phyloP scores from a whole-genome alignment of 2,888 invertebrate species.

The Acanthosepion esculentum region DNA sequence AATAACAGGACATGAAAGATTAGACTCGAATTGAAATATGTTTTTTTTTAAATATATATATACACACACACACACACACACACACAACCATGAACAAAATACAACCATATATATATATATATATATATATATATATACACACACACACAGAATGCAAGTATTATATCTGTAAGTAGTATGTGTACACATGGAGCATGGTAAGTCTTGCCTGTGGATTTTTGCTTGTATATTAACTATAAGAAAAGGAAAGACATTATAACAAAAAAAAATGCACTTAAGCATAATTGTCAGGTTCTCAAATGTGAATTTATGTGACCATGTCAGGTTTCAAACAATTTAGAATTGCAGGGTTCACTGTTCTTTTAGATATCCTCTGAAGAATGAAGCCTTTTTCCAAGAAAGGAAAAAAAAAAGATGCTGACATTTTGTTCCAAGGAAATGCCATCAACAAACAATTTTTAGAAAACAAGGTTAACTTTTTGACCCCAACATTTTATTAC shows the following conservation, averaged over 20 bases:
- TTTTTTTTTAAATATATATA: too few relatives aligned
- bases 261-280: background rate
- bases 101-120: too few relatives aligned
- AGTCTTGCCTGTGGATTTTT: background rate
- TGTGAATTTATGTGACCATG: background rate
- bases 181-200: too few relatives aligned
- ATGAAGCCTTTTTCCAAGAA: background rate
- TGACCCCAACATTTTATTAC: background rate
- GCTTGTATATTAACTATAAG: background rate
- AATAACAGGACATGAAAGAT: too few relatives aligned
- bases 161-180: too few relatives aligned
- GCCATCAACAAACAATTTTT: background rate
- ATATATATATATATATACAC: too few relatives aligned
- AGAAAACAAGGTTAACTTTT: background rate
- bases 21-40: too few relatives aligned
- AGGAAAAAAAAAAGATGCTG: background rate
- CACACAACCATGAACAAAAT: too few relatives aligned
- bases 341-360: background rate
- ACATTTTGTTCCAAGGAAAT: background rate
- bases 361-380: background rate
- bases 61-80: too few relatives aligned
- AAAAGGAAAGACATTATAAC: background rate
- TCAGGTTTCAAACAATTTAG: background rate
- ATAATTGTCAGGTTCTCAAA: background rate
- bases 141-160: too few relatives aligned